Percentiles rank a stretch among this genome's conserved stretches.
These are phyloP conservation scores for Lasioglossum zephyrum DNA, from an alignment of 2,888 invertebrate genomes.

Conservation along the genomic window DNA sequence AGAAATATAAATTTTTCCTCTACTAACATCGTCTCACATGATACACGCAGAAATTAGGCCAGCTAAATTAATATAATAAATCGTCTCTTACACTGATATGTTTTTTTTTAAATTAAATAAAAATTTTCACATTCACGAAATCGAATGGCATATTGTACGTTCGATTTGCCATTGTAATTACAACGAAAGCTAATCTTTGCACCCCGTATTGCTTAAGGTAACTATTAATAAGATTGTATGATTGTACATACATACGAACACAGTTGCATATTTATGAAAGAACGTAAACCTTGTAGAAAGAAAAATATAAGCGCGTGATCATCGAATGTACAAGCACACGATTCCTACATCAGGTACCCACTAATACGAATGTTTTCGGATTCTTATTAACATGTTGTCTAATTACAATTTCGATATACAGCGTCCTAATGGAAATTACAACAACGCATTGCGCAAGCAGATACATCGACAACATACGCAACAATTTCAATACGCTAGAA, in stretches of 20 bases:
- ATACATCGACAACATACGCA: slow-evolving; percentile 28
- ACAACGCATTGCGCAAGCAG: slow-evolving; percentile 37
- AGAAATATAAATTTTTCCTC: slow-evolving; percentile 44
- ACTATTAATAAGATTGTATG: background rate
- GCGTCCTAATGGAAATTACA: slow-evolving; percentile 17
- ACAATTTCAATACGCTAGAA: slow-evolving; percentile 18
- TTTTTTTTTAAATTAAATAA: background rate
- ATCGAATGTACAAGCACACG: slow-evolving; percentile 41
- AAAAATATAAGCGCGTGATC: slow-evolving; percentile 30
- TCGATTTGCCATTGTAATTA: slow-evolving; percentile 13
- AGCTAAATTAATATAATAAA: slow-evolving; percentile 21
- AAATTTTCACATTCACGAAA: slow-evolving; percentile 3
- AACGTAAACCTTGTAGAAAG: background rate
- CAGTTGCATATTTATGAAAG: slow-evolving; percentile 24
- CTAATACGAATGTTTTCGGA: slow-evolving; percentile 25
- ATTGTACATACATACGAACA: slow-evolving; percentile 15
- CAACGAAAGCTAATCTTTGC: slow-evolving; percentile 14
- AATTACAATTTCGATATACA: slow-evolving; percentile 34
- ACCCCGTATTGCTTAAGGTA: background rate
- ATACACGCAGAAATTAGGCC: slow-evolving; percentile 24
- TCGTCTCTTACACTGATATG: slow-evolving; percentile 8
- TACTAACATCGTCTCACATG: slow-evolving; percentile 18
- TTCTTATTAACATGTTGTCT: slow-evolving; percentile 23
- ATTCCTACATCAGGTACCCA: slow-evolving; percentile 51
- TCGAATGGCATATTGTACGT: background rate